A percentile compares a stretch with the other conserved stretches of the same genome.
Conservation (phyloP, 2,888 invertebrate species). For the Volucella zonaria region DNA sequence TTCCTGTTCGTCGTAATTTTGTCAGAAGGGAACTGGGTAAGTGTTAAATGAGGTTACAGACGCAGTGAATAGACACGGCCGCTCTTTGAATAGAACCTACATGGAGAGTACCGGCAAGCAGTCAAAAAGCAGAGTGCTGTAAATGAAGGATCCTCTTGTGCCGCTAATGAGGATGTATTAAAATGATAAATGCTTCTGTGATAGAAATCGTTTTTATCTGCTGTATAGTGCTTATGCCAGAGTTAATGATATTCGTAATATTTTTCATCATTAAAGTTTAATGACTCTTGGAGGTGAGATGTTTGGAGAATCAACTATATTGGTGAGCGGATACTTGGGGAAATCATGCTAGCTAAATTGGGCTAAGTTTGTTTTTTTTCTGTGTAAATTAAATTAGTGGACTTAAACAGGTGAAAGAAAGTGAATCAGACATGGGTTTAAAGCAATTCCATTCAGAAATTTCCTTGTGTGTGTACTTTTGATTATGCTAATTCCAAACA, state of each 20-base stretch:
- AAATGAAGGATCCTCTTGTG: slow-evolving; percentile 45
- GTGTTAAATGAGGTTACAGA: slow-evolving; percentile 48
- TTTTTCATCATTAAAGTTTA: slow-evolving; percentile 46
- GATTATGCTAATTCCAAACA: too few relatives aligned
- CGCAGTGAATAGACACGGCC: slow-evolving; percentile 15
- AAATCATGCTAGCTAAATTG: too few relatives aligned
- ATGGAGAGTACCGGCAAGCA: slow-evolving; percentile 9
- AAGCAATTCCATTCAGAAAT: too few relatives aligned
- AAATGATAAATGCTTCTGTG: slow-evolving; percentile 58
- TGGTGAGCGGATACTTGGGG: too few relatives aligned
- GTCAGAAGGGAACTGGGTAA: slow-evolving; percentile 16
- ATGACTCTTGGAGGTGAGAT: slow-evolving; percentile 21
- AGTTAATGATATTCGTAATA: slow-evolving; percentile 35
- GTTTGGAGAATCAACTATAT: not conserved
- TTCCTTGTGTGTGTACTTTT: too few relatives aligned
- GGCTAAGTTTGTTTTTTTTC: too few relatives aligned
- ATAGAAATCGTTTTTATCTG: slow-evolving; percentile 56
- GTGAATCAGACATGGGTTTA: too few relatives aligned
- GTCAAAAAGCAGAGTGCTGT: not conserved
- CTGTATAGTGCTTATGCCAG: slow-evolving; percentile 4
- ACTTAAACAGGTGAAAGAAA: too few relatives aligned
- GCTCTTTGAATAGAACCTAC: not conserved
- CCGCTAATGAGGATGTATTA: slow-evolving; percentile 64
- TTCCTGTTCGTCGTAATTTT: slow-evolving; percentile 53
- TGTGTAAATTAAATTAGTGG: too few relatives aligned